Conservation (phyloP, 1,140 invertebrate species). For the Drosophila seguyi region DNA sequence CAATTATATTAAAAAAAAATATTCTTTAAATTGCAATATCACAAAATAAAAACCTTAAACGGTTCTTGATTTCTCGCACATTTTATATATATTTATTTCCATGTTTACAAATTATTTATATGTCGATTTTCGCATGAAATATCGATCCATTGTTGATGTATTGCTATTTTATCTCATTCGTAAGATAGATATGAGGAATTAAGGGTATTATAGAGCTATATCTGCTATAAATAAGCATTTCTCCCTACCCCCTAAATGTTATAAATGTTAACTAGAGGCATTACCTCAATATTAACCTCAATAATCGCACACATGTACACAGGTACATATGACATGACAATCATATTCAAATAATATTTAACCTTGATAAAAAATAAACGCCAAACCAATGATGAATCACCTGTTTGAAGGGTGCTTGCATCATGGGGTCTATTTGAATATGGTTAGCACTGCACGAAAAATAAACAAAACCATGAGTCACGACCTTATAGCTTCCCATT, state of each 20-base stretch:
- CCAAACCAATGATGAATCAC: slow-evolving; percentile 14
- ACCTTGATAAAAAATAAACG: slow-evolving; percentile 16
- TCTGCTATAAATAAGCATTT: neutral
- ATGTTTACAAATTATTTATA: no score
- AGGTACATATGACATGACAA: neutral
- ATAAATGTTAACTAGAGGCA: neutral
- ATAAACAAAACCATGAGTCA: slow-evolving; percentile 15
- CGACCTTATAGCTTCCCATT: neutral
- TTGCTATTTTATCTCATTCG: neutral
- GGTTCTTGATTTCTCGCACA: no score
- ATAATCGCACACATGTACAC: neutral
- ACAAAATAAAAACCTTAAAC: no score
- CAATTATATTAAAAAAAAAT: no score
- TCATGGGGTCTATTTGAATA: slow-evolving; percentile 34
- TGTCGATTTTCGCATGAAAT: no score
- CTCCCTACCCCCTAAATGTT: neutral
- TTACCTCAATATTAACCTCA: neutral
- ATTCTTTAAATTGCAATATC: no score
- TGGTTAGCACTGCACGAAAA: slow-evolving; percentile 2
- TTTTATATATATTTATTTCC: no score
- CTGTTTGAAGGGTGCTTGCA: slow-evolving; percentile 11
- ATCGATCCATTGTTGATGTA: neutral
- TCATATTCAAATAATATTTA: slow-evolving; percentile 10
- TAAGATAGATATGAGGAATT: neutral
- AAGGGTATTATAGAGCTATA: neutral